Evolutionary conservation across 2,797 vertebrate species (phyloP), one percentile per base, ranked within the genome.

Genomic region (Lates japonicus): DNA sequence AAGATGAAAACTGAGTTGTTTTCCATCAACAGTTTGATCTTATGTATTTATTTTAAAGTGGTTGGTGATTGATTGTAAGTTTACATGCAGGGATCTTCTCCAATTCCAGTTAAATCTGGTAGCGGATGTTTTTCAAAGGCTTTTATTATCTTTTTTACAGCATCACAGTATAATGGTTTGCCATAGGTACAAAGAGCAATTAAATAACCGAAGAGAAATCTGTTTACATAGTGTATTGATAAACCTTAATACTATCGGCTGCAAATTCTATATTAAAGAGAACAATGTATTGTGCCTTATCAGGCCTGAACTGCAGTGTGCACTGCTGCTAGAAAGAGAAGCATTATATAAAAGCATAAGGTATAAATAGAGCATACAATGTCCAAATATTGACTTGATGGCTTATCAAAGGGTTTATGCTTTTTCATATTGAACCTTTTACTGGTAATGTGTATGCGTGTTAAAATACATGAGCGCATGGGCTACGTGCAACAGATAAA

Each of bases 371-470:
- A n/a, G n/a, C n/a, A n/a, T n/a, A n/a, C n/a, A n/a, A n/a, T n/a
- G n/a, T n/a, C n/a, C n/a, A 78, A 87, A 88, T 87, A 81, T 90
- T 81, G 78, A 86, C 68, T 60, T 37, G 25, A 76, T 44, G 33
- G n/a, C 63, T 55, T 55, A 52, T 81, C 70, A 54, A 54, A 51
- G 35, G n/a, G 61, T 86, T 86, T 87, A 80, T 46, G 66, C n/a
- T n/a, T n/a, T n/a, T n/a, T n/a, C 2, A 54, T 13, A 25, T 74
- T 35, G 22, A 78, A 19, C 20, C 39, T 42, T 86, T 84, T 79
- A 78, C 73, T 13, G 73, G 74, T 12, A 62, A 76, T 46, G 70
- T 4, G 22, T 42, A 74, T 49, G 29, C 54, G 37, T 49, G 5
- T 70, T 22, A 48, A 22, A 55, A 44, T 22, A 29, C 0, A n/a